Base-by-base conservation (phyloP, 2,797 vertebrate genomes). In the Tamandua tetradactyla region DNA sequence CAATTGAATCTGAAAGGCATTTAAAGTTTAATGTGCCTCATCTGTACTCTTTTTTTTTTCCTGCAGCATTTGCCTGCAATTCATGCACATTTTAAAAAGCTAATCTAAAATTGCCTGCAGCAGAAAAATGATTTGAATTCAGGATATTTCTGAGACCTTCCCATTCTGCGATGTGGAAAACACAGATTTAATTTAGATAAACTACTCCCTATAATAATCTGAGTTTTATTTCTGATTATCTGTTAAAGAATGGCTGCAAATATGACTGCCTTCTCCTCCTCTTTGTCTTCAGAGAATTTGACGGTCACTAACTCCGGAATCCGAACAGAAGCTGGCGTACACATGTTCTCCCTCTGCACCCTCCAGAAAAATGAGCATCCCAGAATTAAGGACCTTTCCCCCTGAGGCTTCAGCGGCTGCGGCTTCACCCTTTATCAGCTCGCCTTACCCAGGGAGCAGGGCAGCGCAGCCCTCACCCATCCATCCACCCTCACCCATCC, bases 121-220 rank as follows among this genome's bases (percentile, higher is more conserved):
- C 47, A 84, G 82, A 93, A 96, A 97, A 94, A 94, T 82, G 35
- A 95, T 83, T 92, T 64, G 80, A 95, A 94, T 92, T 91, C 44
- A 89, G 92, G 92, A 76, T 95, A 75, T 91, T 95, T 68, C 92
- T 88, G 72, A 96, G 92, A 95, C n/a, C n/a, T 91, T 93, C 92
- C 17, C 59, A 89, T 82, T 87, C 92, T 74, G 75, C 22, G 7
- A 79, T 22, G n/a, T 76, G 82, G 76, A 92, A 89, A 87, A 93
- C 71, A 61, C 23, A 85, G 91, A 91, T 93, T 93, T 96, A 85
- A 97, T 96, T 95, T 89, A 96, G 96, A 95, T 94, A 91, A 96
- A 95, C 80, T 57, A 75, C 22, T 27, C 27, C 1, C 71, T 59
- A 69, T 72, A 35, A 69, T 72, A 35, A 86, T 86, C 79, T 85